phyloP scores from a whole-genome alignment of 1,140 invertebrate species.

The Episyrphus balteatus region DNA sequence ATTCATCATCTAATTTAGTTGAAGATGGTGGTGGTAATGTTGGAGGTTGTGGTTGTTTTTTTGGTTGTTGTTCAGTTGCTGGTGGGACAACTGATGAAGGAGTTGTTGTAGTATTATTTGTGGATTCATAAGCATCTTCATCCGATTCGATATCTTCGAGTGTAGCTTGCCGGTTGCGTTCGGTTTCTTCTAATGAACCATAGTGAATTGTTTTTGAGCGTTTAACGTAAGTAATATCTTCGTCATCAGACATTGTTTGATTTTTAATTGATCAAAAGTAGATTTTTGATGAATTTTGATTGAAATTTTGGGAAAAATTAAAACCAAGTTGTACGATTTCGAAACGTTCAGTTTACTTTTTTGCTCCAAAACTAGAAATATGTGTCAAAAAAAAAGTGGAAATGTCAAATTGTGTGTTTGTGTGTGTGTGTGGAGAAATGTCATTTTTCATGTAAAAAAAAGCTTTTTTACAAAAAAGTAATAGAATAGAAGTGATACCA shows the following conservation, averaged over 20 bases:
- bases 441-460: too few relatives aligned
- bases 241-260: conserved; percentile 72
- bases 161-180: conserved; percentile 47
- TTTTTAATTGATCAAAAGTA: background rate
- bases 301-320: too few relatives aligned
- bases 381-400: too few relatives aligned
- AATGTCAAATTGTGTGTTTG: too few relatives aligned
- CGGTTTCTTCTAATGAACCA: conserved; percentile 76
- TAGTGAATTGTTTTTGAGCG: conserved; percentile 71
- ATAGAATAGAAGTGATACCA: too few relatives aligned
- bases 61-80: conserved; percentile 39
- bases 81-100: background rate
- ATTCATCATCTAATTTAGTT: conserved; percentile 52
- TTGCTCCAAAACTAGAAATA: too few relatives aligned
- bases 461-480: too few relatives aligned
- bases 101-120: conserved; percentile 29
- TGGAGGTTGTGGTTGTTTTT: conserved; percentile 15
- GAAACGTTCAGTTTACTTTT: too few relatives aligned
- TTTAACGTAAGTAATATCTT: conserved; percentile 63
- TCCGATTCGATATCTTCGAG: conserved; percentile 37
- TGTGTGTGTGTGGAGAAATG: too few relatives aligned
- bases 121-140: conserved; percentile 40
- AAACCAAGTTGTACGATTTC: too few relatives aligned
- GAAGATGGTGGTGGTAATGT: conserved; percentile 35
- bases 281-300: too few relatives aligned